Conservation (phyloP, 2,888 invertebrate genomes). For the Agriotes lineatus region DNA sequence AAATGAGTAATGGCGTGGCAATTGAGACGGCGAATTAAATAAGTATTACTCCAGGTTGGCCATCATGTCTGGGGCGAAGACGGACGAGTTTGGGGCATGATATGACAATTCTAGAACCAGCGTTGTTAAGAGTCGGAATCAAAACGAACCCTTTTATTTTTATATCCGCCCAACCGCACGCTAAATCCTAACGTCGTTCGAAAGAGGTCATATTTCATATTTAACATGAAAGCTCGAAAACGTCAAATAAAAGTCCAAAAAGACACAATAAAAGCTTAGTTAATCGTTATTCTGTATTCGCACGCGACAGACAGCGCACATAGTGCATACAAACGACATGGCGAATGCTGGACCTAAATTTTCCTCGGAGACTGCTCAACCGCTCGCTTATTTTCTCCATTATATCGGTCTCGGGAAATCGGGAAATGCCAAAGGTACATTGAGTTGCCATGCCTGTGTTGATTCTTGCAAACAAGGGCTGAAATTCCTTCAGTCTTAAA, state of each 20-base stretch:
- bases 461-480: not conserved
- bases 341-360: not conserved
- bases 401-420: too few relatives aligned
- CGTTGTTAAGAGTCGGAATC: conserved; percentile 14
- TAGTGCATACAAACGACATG: conserved; percentile 47
- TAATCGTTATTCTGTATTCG: conserved; percentile 49
- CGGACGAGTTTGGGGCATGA: conserved; percentile 9
- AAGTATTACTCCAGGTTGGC: conserved; percentile 2
- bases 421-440: not conserved
- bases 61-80: not conserved
- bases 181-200: conserved; percentile 35
- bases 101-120: conserved; percentile 11
- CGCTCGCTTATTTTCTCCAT: too few relatives aligned
- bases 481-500: not conserved
- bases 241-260: conserved; percentile 50
- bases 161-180: conserved; percentile 36
- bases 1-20: conserved; percentile 15
- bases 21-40: conserved; percentile 14
- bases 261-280: conserved; percentile 48
- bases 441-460: not conserved
- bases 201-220: conserved; percentile 48
- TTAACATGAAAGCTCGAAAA: conserved; percentile 50
- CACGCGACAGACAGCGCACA: conserved; percentile 46
- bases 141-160: conserved; percentile 34
- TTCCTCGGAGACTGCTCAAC: too few relatives aligned